Evolutionary conservation across 53 echinoderm and acorn worm genomes (phyloP).

Genomic region (Zoroaster sp.): DNA sequence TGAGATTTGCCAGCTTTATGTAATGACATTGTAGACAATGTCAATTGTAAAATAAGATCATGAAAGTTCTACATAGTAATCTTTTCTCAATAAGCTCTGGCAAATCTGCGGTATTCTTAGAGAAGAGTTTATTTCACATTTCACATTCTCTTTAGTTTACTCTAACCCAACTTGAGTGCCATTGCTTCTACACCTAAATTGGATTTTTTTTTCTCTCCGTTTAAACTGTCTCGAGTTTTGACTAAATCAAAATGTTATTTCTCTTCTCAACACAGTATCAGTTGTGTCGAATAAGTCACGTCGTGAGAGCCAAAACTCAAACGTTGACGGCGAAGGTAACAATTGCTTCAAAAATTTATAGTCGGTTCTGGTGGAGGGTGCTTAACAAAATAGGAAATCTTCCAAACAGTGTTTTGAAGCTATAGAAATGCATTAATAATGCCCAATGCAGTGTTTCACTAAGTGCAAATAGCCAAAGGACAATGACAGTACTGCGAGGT

Average conservation of each 20-base stretch:
- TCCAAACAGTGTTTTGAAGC: background rate
- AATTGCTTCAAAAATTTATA: background rate
- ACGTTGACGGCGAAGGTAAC: conserved; percentile 44
- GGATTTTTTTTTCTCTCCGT: background rate
- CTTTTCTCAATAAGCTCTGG: too few species aligned
- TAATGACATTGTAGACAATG: too few species aligned
- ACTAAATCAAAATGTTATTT: background rate
- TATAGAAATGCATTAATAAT: background rate
- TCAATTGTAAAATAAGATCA: too few species aligned
- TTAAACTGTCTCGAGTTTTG: background rate
- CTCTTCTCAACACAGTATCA: conserved; percentile 5
- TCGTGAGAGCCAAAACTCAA: conserved; percentile 32
- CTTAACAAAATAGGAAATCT: background rate
- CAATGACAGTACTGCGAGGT: background rate
- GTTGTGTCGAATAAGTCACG: conserved; percentile 28
- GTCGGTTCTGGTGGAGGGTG: conserved; percentile 41
- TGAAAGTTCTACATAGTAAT: too few species aligned
- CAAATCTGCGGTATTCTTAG: too few species aligned
- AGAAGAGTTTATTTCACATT: too few species aligned
- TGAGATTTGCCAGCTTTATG: too few species aligned
- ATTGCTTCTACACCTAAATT: too few species aligned
- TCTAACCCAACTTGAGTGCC: too few species aligned
- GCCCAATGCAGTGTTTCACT: background rate
- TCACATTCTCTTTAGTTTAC: too few species aligned
- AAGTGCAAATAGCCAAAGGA: background rate